These are phyloP conservation scores for Apogon talboti DNA, from an alignment of 2,797 vertebrate genomes.

Conservation along the genomic window DNA sequence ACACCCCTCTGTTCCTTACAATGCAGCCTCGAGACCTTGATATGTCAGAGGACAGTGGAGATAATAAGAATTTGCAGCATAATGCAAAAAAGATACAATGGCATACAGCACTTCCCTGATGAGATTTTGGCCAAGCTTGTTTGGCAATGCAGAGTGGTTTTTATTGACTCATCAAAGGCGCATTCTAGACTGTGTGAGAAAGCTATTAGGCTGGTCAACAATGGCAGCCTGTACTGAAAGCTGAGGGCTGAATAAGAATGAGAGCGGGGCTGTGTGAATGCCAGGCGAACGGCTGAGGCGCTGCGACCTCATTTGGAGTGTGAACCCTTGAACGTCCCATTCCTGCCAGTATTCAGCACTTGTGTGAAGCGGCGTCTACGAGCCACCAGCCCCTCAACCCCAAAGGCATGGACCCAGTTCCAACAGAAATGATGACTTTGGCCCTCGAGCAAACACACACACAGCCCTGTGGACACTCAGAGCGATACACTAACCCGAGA, in stretches of 20 bases:
- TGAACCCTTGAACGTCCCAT: slow-evolving; percentile 42
- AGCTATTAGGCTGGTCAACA: slow-evolving; percentile 72
- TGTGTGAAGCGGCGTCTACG: slow-evolving; percentile 36
- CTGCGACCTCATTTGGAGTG: slow-evolving; percentile 62
- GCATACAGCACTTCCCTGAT: slow-evolving; percentile 48
- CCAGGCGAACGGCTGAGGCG: slow-evolving; percentile 55
- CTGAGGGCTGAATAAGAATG: slow-evolving; percentile 67
- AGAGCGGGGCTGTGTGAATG: slow-evolving; percentile 47
- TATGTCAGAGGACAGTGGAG: slow-evolving; percentile 17
- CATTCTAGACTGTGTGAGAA: slow-evolving; percentile 54
- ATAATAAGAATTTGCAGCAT: slow-evolving; percentile 55
- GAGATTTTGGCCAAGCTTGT: slow-evolving; percentile 50
- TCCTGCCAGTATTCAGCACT: slow-evolving; percentile 57
- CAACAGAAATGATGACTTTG: slow-evolving; percentile 60
- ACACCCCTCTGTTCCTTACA: slow-evolving; percentile 21
- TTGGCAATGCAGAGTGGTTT: slow-evolving; percentile 63
- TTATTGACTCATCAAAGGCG: slow-evolving; percentile 74
- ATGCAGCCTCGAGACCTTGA: slow-evolving; percentile 12
- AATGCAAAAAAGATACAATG: slow-evolving; percentile 56
- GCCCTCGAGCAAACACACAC: slow-evolving; percentile 52
- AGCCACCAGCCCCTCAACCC: slow-evolving; percentile 37
- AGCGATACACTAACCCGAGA: slow-evolving; percentile 31
- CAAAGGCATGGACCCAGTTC: slow-evolving; percentile 51
- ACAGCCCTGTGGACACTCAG: slow-evolving; percentile 39
- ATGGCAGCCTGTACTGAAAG: slow-evolving; percentile 59